Percentiles rank a stretch among this genome's conserved stretches.
phyloP scores from a whole-genome alignment of 2,113 vertebrate species.

The Phocoena sinus region DNA sequence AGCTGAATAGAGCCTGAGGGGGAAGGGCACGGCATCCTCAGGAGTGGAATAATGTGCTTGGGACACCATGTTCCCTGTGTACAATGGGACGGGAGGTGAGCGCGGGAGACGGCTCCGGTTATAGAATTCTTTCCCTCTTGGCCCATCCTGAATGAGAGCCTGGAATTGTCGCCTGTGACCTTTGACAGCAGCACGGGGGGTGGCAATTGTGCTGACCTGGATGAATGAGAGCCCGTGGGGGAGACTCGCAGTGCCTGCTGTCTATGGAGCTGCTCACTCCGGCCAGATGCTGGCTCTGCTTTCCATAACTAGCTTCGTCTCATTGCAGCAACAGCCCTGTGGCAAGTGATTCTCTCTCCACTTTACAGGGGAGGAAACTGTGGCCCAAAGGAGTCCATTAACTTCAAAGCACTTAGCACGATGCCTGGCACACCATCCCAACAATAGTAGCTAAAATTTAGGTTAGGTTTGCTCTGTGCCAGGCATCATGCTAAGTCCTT shows the following conservation, averaged over 20 bases:
- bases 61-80: not conserved
- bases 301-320: not conserved
- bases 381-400: not conserved
- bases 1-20: slow-evolving; percentile 34
- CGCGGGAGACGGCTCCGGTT: not conserved
- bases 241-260: not conserved
- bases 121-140: not conserved
- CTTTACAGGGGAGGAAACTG: not conserved
- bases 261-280: not conserved
- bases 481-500: not conserved
- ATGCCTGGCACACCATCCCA: not conserved
- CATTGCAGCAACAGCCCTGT: not conserved
- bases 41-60: slow-evolving; percentile 5
- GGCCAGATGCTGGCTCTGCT: not conserved
- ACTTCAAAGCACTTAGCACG: not conserved
- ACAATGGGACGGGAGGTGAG: slow-evolving; percentile 11
- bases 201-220: not conserved
- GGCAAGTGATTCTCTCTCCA: not conserved
- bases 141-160: slow-evolving; percentile 15
- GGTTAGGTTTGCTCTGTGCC: not conserved
- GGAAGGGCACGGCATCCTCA: not conserved
- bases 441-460: not conserved
- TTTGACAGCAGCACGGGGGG: not conserved
- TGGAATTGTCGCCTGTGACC: slow-evolving; percentile 35
- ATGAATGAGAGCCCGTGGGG: not conserved